Base-by-base conservation (phyloP, 1,140 invertebrate genomes). In the Hyles euphorbiae region DNA sequence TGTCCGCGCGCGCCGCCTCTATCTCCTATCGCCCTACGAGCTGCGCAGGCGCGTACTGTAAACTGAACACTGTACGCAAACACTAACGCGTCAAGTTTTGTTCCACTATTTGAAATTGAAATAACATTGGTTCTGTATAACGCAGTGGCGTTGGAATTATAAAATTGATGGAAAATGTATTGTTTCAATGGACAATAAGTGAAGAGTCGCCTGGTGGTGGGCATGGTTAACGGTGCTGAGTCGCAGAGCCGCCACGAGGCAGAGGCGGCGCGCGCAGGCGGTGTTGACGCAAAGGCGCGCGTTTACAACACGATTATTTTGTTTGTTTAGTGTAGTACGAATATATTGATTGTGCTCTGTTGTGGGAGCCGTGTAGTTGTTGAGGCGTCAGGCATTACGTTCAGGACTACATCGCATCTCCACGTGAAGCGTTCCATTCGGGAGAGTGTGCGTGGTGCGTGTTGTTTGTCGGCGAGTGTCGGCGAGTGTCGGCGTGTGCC, bases 281-380 rank as follows among this genome's bases (percentile, higher is more conserved):
- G 67, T 64, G 56, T 61, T 67, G 61, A 82, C 81, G 82, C 83
- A 79, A 83, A 75, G 84, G 83, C 74, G 84, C 81, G 83, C 83
- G 83, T 83, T 70, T 84, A 85, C 78, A 75, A 88, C 81, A 85
- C 72, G 62, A 83, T 87, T 87, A 83, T 81, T 88, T 82, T 70
- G 72, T 82, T 86, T 82, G 74, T 72, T 76, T 74, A 76, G 72
- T 72, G 63, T 78, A 77, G 76, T 22, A 22, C 22, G 22, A 22
- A 22, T 22, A 65, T 76, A 73, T 78, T 72, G 73, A 78, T 74
- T 72, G 67, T 69, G 61, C 66, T 22, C 22, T 22, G 22, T 22
- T 22, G 22, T 22, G n/a, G 34, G 70, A 61, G 62, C 63, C 68
- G 54, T 76, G 70, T 76, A 69, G 70, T 83, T 83, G 78, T 84